phyloP scores from a whole-genome alignment of 2,797 vertebrate species.

The Pelobates cultripes region DNA sequence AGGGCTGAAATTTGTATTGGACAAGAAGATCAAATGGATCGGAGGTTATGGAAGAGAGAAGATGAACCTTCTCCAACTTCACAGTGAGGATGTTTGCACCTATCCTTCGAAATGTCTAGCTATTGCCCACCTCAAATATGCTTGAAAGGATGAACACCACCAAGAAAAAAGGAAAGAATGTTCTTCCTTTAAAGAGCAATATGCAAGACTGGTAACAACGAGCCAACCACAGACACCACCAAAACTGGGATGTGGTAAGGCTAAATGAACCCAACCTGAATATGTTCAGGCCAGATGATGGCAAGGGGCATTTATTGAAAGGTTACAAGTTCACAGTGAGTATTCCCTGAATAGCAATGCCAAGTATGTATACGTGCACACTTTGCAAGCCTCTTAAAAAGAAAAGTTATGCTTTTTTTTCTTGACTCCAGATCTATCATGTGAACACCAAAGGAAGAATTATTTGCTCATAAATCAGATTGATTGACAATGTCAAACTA shows the following conservation, averaged over 20 bases:
- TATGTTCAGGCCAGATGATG: background rate
- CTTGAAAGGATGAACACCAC: background rate
- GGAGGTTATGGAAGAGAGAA: conserved; percentile 7
- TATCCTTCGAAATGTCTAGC: background rate
- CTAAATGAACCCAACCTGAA: background rate
- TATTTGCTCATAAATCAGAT: background rate
- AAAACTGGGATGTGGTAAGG: background rate
- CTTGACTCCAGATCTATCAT: background rate
- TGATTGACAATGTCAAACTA: background rate
- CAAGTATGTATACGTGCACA: conserved; percentile 2
- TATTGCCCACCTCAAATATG: background rate
- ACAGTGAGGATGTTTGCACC: background rate
- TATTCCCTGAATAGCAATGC: background rate
- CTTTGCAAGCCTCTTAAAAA: background rate
- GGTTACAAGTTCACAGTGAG: background rate
- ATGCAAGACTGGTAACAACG: background rate
- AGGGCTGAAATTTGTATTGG: conserved; percentile 65
- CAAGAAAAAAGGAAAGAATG: background rate
- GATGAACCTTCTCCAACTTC: background rate
- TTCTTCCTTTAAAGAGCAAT: conserved; percentile 13
- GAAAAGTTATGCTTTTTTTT: background rate
- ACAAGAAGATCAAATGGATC: background rate
- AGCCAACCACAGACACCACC: background rate
- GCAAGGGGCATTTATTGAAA: background rate
- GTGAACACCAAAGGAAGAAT: conserved; percentile 7